Base-by-base conservation (phyloP, 2,888 invertebrate species). In the Nemapogon koenigi region DNA sequence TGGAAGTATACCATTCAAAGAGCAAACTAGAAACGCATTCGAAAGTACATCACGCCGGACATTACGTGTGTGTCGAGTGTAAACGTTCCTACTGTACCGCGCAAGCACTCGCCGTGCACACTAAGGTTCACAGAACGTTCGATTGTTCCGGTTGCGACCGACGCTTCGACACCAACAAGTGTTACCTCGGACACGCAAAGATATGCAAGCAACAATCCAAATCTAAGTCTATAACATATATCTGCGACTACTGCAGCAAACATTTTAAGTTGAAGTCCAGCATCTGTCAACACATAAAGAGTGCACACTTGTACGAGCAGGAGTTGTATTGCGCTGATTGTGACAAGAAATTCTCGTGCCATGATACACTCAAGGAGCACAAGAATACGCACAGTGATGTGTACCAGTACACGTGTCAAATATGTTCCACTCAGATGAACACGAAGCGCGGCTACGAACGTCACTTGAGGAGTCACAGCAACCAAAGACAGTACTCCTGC, bases 211-310 rank as follows among this genome's bases (percentile, higher is more conserved):
- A 3, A 39, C 39, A 0, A n/a, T 13, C 17, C 31, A 17, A n/a
- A 2, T 11, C 19, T 10, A 18, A 8, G 3, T 18, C 0, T 16
- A 25, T 0, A 11, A 36, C 37, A 2, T 66, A 41, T 39, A 49
- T 56, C 13, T 68, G 68, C 33, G 63, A 67, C 22, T 56, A 62
- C 27, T 68, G 68, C 22, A 41, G 45, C 0, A 57, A 51, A 2
- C 44, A 46, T 15, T 68, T 55, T 31, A 38, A 16, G 0, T 38
- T 17, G 1, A 65, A 58, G 41, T 41, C 42, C 2, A 41, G 43
- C 0, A 18, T 68, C 0, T 51, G 43, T 28, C 17, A 40, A 1
- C 64, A 62, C 43, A 64, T 64, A 29, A 44, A 46, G 3, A 27
- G 45, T 1, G 41, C 33, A 0, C 68, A 68, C 37, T n/a, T n/a